These are phyloP conservation scores for Fulmarus glacialis DNA, from an alignment of 2,113 vertebrate genomes.

Conservation along the genomic window DNA sequence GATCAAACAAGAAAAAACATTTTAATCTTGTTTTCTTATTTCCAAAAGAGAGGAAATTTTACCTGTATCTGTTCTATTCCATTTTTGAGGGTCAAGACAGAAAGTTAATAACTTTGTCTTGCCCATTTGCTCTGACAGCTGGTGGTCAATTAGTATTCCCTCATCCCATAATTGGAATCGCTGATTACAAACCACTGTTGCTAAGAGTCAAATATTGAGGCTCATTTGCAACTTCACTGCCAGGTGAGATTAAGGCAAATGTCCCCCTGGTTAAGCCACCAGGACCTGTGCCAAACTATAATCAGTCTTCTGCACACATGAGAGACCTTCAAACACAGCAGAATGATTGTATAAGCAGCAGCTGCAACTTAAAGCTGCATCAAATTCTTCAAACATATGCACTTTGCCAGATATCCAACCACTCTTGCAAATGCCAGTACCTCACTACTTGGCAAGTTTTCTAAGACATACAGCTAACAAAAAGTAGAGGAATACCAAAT, in stretches of 20 bases:
- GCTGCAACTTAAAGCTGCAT: constrained; percentile 51
- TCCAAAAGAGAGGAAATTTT: neutral
- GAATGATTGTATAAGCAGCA: constrained; percentile 45
- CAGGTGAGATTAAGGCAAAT: constrained; percentile 65
- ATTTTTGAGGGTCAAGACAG: constrained; percentile 30
- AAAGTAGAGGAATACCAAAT: neutral
- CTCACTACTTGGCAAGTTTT: constrained; percentile 23
- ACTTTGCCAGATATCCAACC: constrained; percentile 30
- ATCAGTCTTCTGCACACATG: constrained; percentile 52
- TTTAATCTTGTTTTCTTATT: neutral
- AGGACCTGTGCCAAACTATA: constrained; percentile 52
- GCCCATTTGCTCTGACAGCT: constrained; percentile 60
- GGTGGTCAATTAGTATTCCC: constrained; percentile 57
- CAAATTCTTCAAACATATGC: constrained; percentile 48
- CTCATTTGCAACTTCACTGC: constrained; percentile 45
- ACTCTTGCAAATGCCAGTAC: constrained; percentile 18
- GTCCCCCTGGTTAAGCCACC: constrained; percentile 19
- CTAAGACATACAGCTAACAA: neutral
- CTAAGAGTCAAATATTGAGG: constrained; percentile 42
- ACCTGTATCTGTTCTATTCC: neutral
- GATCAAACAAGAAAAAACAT: neutral
- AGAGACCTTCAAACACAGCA: constrained; percentile 47
- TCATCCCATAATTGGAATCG: constrained; percentile 18
- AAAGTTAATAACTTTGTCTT: constrained; percentile 54
- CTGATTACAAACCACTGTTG: constrained; percentile 50